A percentile compares a stretch with the other conserved stretches of the same genome.
phyloP scores from a whole-genome alignment of 2,888 invertebrate species.

The Malacosoma neustria region DNA sequence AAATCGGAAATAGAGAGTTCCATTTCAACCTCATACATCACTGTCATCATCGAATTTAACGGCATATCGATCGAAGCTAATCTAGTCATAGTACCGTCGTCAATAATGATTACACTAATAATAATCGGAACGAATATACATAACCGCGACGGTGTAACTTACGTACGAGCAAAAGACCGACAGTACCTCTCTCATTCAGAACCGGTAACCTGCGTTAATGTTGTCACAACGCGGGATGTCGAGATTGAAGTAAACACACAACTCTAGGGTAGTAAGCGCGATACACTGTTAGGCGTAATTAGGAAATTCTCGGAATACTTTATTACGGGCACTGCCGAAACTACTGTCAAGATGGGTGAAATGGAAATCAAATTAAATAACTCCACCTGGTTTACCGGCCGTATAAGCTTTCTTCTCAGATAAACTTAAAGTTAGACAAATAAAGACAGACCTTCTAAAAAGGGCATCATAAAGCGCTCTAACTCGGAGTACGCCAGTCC shows the following conservation, averaged over 20 bases:
- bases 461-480: conserved; percentile 14
- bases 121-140: conserved; percentile 17
- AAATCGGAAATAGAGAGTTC: conserved; percentile 16
- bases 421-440: conserved; percentile 16
- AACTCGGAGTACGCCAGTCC: conserved; percentile 12
- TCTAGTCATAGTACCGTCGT: conserved; percentile 11
- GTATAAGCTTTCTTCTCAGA: conserved; percentile 15
- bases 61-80: conserved; percentile 15
- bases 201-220: not conserved
- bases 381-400: conserved; percentile 13
- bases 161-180: conserved; percentile 9
- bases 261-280: too few species aligned
- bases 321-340: conserved; percentile 15
- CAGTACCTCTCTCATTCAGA: too few species aligned
- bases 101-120: conserved; percentile 12
- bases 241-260: too few species aligned
- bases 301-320: conserved; percentile 11
- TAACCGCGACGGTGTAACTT: conserved; percentile 15
- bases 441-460: conserved; percentile 13
- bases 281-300: too few species aligned
- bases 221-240: too few species aligned
- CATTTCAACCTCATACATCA: conserved; percentile 11
- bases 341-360: conserved; percentile 17
- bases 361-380: conserved; percentile 17
- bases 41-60: conserved; percentile 10